phyloP scores from a whole-genome alignment of 2,797 vertebrate genomes.

The Discoglossus pictus region DNA sequence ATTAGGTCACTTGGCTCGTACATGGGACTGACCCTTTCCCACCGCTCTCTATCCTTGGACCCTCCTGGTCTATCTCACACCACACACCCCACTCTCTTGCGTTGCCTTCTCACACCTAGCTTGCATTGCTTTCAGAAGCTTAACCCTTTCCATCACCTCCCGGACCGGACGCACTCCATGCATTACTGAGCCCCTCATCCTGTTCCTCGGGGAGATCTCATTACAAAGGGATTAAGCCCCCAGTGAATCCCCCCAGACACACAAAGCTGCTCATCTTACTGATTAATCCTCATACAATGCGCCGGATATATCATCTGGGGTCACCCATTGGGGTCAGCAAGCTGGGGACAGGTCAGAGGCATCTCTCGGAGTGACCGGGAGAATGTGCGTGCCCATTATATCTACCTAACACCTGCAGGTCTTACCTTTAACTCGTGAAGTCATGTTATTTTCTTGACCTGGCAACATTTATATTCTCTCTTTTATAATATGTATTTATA shows the following conservation, averaged over 20 bases:
- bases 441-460: too few relatives aligned
- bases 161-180: neutral
- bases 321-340: conserved; percentile 8
- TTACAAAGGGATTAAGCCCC: conserved; percentile 30
- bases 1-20: too few relatives aligned
- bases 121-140: conserved; percentile 9
- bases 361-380: too few relatives aligned
- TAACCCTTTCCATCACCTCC: neutral
- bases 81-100: conserved; percentile 17
- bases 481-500: too few relatives aligned
- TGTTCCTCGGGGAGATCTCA: conserved; percentile 22
- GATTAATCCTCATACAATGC: conserved; percentile 35
- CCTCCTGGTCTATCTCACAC: too few relatives aligned
- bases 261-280: conserved; percentile 48
- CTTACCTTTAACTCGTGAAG: too few relatives aligned
- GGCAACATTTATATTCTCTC: too few relatives aligned
- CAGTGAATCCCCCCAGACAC: conserved; percentile 3
- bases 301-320: conserved; percentile 46
- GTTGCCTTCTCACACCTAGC: neutral
- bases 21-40: too few relatives aligned
- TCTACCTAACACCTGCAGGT: too few relatives aligned
- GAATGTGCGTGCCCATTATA: too few relatives aligned
- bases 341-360: too few relatives aligned
- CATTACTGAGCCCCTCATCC: conserved; percentile 23
- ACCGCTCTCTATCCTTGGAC: conserved; percentile 12